Evolutionary conservation across 2,888 invertebrate genomes (phyloP).

Genomic region (Macrophya annulata): DNA sequence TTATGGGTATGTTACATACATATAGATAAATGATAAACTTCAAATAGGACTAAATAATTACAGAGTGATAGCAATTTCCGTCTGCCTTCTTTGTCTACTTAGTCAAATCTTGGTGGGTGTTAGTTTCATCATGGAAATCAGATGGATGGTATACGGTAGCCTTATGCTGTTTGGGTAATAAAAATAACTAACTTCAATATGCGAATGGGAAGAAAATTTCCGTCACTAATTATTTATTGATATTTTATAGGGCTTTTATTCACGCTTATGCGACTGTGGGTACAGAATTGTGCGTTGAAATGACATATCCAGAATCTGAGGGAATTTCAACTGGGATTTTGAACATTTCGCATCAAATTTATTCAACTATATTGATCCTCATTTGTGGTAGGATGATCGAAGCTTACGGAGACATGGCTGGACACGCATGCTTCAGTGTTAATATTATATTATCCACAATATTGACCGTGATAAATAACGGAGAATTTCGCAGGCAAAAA

Average conservation of each 20-base stretch:
- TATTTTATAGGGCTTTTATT: not conserved
- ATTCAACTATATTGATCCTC: not conserved
- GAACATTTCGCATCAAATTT: slow-evolving; percentile 7
- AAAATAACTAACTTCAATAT: not conserved
- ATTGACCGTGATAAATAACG: not conserved
- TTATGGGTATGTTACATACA: not conserved
- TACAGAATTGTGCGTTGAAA: slow-evolving; percentile 9
- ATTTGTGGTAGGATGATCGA: slow-evolving; percentile 6
- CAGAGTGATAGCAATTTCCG: slow-evolving; percentile 6
- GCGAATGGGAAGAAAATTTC: not conserved
- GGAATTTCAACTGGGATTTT: not conserved
- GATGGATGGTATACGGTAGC: slow-evolving; percentile 6
- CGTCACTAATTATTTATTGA: not conserved
- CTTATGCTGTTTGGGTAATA: not conserved
- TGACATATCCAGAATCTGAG: slow-evolving; percentile 28
- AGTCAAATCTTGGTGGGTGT: not conserved
- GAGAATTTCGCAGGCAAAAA: not conserved
- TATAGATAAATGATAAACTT: not conserved
- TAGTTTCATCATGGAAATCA: slow-evolving; percentile 12
- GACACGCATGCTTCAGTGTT: not conserved
- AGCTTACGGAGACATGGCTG: slow-evolving; percentile 21
- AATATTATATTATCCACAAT: not conserved
- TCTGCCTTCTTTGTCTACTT: not conserved
- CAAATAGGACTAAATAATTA: not conserved
- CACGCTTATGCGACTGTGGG: not conserved